Percentiles rank a stretch among this genome's conserved stretches.
phyloP scores from a whole-genome alignment of 2,888 invertebrate species.

The Lepidochitona cinerea region DNA sequence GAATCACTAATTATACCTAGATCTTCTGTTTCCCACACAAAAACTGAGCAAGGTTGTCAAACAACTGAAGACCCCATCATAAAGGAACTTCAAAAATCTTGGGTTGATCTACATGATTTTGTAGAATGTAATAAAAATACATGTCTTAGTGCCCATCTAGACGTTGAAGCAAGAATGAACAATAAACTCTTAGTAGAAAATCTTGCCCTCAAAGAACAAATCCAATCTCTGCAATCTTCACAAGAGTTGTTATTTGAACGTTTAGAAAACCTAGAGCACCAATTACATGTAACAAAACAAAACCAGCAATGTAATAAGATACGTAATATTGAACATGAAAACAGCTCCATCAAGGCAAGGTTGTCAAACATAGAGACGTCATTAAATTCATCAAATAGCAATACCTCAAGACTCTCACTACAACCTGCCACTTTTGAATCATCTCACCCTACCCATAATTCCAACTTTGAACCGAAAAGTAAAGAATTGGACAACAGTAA shows the following conservation, averaged over 20 bases:
- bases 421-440: background rate
- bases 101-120: background rate
- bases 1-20: no score
- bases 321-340: background rate
- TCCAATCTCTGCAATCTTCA: background rate
- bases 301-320: background rate
- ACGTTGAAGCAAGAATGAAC: background rate
- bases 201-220: background rate
- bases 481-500: background rate
- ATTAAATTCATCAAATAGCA: background rate
- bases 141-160: background rate
- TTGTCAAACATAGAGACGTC: background rate
- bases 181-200: background rate
- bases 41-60: no score
- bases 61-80: background rate
- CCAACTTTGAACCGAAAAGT: background rate
- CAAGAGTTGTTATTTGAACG: background rate
- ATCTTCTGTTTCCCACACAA: no score
- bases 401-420: background rate
- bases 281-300: background rate
- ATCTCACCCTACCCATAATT: background rate
- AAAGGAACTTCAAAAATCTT: background rate
- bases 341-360: background rate
- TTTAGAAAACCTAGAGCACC: background rate
- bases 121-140: background rate